Percentiles rank a stretch among this genome's conserved stretches.
phyloP scores from a whole-genome alignment of 2,888 invertebrate genomes.

The Eupithecia inturbata region DNA sequence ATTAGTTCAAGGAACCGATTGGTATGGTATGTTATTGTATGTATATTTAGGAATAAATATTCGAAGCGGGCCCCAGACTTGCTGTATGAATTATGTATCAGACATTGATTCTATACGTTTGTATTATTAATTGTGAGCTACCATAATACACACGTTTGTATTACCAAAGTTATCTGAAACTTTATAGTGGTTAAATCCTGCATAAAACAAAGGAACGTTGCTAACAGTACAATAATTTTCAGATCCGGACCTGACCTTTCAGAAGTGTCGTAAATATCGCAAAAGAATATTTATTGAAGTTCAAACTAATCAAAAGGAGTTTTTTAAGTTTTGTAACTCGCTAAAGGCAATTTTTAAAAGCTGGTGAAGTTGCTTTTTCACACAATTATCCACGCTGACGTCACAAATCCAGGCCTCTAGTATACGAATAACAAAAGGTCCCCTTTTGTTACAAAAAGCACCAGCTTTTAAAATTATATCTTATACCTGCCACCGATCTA shows the following conservation, averaged over 20 bases:
- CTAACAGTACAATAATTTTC: neutral
- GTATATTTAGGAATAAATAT: slow-evolving; percentile 30
- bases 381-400: too few relatives aligned
- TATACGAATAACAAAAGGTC: too few relatives aligned
- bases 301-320: neutral
- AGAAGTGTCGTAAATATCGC: neutral
- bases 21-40: slow-evolving; percentile 28
- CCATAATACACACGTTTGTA: slow-evolving; percentile 2
- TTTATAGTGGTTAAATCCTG: neutral
- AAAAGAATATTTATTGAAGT: neutral
- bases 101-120: slow-evolving; percentile 6
- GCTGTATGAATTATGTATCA: slow-evolving; percentile 36
- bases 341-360: too few relatives aligned
- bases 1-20: neutral
- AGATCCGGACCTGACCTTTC: neutral
- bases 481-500: too few relatives aligned
- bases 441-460: too few relatives aligned
- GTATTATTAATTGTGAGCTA: neutral
- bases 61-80: slow-evolving; percentile 17
- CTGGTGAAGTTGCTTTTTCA: too few relatives aligned
- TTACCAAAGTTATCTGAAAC: neutral
- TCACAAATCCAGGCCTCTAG: too few relatives aligned
- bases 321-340: neutral
- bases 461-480: too few relatives aligned
- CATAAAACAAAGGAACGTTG: neutral